These are phyloP conservation scores for Aphrophora alni DNA, from an alignment of 2,888 invertebrate genomes.

Conservation along the genomic window DNA sequence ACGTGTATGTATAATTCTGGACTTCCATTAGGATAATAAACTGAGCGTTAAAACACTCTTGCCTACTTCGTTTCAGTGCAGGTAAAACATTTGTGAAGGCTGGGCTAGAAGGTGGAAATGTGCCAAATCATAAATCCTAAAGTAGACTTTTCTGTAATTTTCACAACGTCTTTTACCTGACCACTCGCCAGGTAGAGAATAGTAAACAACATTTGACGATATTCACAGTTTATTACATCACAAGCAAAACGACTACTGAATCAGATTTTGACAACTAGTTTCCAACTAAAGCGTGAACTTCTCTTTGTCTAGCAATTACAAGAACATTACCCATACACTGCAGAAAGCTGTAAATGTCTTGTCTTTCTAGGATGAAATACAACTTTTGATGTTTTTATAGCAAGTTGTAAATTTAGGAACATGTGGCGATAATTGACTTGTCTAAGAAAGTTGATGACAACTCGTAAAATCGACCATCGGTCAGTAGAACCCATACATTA, in stretches of 20 bases:
- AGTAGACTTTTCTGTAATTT: not conserved
- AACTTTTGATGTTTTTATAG: not conserved
- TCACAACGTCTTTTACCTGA: not conserved
- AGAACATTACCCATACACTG: not conserved
- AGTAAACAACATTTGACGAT: not conserved
- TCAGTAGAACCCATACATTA: not conserved
- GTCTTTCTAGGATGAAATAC: not conserved
- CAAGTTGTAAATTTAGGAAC: not conserved
- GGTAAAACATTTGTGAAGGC: not conserved
- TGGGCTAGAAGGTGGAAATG: not conserved
- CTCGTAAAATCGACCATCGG: not conserved
- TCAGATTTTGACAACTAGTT: not conserved
- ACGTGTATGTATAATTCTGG: not conserved
- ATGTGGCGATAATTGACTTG: not conserved
- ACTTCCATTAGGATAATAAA: not conserved
- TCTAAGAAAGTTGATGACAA: not conserved
- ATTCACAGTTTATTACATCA: not conserved
- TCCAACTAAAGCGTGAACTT: not conserved
- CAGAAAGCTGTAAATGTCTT: not conserved
- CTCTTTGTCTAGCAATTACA: not conserved
- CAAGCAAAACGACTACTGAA: not conserved
- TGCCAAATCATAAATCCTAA: not conserved
- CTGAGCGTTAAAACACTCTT: not conserved
- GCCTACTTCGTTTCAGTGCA: not conserved
- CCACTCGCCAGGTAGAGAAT: not conserved